These are phyloP conservation scores for Sminthopsis crassicaudata DNA, from an alignment of 2,113 vertebrate genomes.

Conservation along the genomic window DNA sequence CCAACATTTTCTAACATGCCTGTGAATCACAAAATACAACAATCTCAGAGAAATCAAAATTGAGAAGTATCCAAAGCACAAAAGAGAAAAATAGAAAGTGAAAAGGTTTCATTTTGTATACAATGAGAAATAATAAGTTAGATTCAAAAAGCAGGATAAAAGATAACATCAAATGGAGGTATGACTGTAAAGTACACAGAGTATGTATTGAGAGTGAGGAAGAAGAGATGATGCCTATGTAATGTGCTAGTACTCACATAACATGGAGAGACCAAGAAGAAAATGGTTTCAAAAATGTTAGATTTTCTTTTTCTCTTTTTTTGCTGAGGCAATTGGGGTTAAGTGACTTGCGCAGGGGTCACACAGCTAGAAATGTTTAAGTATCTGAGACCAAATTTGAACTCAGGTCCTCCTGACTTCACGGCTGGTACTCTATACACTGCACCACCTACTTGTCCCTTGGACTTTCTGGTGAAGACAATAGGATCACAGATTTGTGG, in stretches of 20 bases:
- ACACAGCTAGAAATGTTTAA: too few species aligned
- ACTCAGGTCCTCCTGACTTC: too few species aligned
- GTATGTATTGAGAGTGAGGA: not conserved
- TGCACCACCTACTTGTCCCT: too few species aligned
- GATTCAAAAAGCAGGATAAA: not conserved
- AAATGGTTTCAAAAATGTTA: not conserved
- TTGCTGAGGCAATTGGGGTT: too few species aligned
- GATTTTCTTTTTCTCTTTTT: too few species aligned
- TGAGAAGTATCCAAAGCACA: not conserved
- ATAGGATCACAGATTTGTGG: not conserved
- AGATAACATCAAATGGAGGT: not conserved
- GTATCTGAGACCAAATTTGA: too few species aligned
- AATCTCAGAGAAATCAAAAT: not conserved
- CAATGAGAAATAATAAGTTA: not conserved
- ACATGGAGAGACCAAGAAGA: not conserved
- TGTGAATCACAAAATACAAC: not conserved
- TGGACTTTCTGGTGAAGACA: not conserved
- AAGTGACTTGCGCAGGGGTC: too few species aligned
- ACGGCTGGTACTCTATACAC: too few species aligned
- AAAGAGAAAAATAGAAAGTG: not conserved
- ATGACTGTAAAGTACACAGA: not conserved
- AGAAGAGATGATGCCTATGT: not conserved
- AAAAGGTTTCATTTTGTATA: not conserved
- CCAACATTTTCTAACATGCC: not conserved
- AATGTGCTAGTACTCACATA: not conserved